Evolutionary conservation across 1,140 invertebrate genomes (phyloP).

Genomic region (Vanessa tameamea): DNA sequence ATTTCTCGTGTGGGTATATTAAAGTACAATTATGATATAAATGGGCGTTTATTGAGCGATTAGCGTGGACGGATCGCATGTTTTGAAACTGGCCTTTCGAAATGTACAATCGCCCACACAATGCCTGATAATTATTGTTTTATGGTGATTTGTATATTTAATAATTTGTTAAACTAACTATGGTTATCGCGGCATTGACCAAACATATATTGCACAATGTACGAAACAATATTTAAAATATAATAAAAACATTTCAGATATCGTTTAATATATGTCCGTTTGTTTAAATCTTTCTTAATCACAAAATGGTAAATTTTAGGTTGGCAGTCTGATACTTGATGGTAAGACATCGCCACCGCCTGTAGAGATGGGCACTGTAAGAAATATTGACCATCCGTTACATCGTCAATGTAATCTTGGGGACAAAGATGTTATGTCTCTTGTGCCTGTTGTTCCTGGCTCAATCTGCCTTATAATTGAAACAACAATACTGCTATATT

Average conservation of each 20-base stretch:
- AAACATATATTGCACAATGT: background rate
- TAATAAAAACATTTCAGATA: background rate
- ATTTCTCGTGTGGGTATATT: slow-evolving; percentile 29
- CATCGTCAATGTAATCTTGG: too few relatives aligned
- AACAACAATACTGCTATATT: too few relatives aligned
- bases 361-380: too few relatives aligned
- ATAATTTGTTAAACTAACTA: background rate
- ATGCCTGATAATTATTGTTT: slow-evolving; percentile 20
- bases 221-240: background rate
- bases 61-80: slow-evolving; percentile 35
- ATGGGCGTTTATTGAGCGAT: slow-evolving; percentile 38
- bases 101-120: slow-evolving; percentile 32
- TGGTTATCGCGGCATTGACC: background rate
- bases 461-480: too few relatives aligned
- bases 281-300: background rate
- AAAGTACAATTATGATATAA: slow-evolving; percentile 36
- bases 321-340: too few relatives aligned
- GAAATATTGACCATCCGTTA: too few relatives aligned
- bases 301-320: too few relatives aligned
- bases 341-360: too few relatives aligned
- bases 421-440: too few relatives aligned
- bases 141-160: slow-evolving; percentile 10
- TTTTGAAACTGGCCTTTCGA: slow-evolving; percentile 32
- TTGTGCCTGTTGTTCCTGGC: too few relatives aligned
- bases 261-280: background rate